A percentile compares a stretch with the other conserved stretches of the same genome.
phyloP scores from a whole-genome alignment of 2,797 vertebrate genomes.

The Gallinago nigripennis region DNA sequence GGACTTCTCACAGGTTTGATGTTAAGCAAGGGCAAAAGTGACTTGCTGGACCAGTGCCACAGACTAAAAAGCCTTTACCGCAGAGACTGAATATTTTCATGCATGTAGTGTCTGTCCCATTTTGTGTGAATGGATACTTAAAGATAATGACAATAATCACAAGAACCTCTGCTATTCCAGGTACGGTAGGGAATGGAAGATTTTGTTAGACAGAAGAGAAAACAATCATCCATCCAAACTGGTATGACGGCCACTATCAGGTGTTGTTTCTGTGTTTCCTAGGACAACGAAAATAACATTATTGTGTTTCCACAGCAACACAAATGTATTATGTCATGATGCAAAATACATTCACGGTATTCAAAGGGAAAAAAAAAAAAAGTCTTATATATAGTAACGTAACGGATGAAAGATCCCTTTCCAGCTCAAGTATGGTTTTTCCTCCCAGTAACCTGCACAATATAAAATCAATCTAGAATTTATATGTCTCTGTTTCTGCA shows the following conservation, averaged over 20 bases:
- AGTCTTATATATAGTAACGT: neutral
- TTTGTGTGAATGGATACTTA: neutral
- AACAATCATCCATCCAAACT: neutral
- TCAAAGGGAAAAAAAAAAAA: neutral
- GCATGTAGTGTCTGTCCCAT: neutral
- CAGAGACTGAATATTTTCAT: neutral
- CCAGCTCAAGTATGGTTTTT: neutral
- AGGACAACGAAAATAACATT: conserved; percentile 71
- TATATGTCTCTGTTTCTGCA: neutral
- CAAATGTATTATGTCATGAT: conserved; percentile 45
- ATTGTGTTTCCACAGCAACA: conserved; percentile 65
- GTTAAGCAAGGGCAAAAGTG: conserved; percentile 5
- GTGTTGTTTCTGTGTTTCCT: conserved; percentile 67
- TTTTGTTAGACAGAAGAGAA: conserved; percentile 12
- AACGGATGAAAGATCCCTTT: conserved; percentile 14
- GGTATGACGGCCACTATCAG: conserved; percentile 17
- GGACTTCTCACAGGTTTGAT: conserved; percentile 9
- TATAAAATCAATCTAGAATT: neutral
- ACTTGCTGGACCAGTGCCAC: conserved; percentile 5
- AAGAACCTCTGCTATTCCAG: conserved; percentile 7
- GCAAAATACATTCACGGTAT: conserved; percentile 54
- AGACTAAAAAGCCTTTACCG: neutral
- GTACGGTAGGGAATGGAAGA: neutral
- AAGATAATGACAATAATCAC: neutral
- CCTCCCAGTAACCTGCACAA: neutral